These are phyloP conservation scores for Trachelus troglodyta DNA, from an alignment of 2,888 invertebrate genomes.

Conservation along the genomic window DNA sequence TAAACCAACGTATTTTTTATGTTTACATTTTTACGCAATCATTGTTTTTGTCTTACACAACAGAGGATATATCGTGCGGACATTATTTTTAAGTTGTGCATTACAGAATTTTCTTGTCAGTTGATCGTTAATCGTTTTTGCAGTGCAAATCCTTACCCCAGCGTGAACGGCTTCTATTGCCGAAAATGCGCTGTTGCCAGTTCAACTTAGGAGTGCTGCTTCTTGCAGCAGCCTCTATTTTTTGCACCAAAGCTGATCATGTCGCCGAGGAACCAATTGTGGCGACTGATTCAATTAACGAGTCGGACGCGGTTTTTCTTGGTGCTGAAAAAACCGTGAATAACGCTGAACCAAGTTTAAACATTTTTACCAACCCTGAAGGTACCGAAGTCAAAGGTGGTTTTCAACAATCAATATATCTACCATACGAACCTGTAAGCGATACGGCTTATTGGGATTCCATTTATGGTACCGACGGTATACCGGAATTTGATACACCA, in stretches of 20 bases:
- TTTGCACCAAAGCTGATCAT: not conserved
- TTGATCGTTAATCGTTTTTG: not conserved
- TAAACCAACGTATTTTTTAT: conserved; percentile 1
- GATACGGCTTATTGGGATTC: conserved; percentile 24
- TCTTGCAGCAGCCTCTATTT: not conserved
- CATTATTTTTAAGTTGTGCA: not conserved
- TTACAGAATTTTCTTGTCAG: not conserved
- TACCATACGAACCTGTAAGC: conserved; percentile 8
- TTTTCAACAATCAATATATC: not conserved
- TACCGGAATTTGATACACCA: conserved; percentile 24
- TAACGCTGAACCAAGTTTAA: not conserved
- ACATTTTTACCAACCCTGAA: not conserved
- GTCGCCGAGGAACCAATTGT: not conserved
- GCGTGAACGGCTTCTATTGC: not conserved
- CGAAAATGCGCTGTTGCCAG: not conserved
- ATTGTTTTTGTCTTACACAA: not conserved
- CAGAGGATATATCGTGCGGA: not conserved
- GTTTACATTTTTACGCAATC: not conserved
- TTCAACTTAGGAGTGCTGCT: not conserved
- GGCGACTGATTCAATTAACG: not conserved
- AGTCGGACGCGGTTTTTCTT: too few species aligned
- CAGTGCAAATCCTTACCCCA: not conserved
- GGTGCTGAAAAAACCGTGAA: too few species aligned
- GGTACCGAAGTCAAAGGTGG: not conserved
- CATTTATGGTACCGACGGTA: conserved; percentile 26